These are phyloP conservation scores for Julus scandinavius DNA, from an alignment of 2,888 invertebrate species.

Conservation along the genomic window DNA sequence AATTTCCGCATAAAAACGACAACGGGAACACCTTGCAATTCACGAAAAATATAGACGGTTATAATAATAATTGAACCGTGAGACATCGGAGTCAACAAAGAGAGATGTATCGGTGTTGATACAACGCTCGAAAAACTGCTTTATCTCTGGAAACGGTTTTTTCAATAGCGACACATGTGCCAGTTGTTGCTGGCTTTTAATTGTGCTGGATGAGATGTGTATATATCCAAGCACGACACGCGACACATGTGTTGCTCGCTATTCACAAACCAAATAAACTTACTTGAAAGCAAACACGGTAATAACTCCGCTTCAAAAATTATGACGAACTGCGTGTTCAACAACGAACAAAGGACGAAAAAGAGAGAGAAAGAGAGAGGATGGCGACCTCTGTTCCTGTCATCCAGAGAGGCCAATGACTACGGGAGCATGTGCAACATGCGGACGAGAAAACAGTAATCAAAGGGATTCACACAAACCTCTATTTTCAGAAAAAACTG, in stretches of 20 bases:
- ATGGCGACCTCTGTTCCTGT: slow-evolving; percentile 4
- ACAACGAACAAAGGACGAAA: neutral
- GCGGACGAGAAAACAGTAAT: neutral
- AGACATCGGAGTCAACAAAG: neutral
- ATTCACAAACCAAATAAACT: slow-evolving; percentile 15
- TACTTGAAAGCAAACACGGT: neutral
- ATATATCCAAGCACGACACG: neutral
- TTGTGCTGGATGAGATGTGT: neutral
- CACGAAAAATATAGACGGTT: neutral
- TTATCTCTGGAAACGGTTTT: neutral
- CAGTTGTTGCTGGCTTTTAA: neutral
- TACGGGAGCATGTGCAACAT: neutral
- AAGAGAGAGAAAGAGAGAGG: neutral
- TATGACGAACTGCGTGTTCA: neutral
- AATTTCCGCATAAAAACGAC: slow-evolving; percentile 25
- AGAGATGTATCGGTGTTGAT: neutral
- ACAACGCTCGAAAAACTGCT: slow-evolving; percentile 7
- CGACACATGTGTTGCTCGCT: neutral
- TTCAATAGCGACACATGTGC: slow-evolving; percentile 26
- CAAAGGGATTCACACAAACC: neutral
- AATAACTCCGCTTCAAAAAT: neutral
- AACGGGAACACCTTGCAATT: neutral
- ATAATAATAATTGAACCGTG: slow-evolving; percentile 4
- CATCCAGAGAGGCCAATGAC: neutral
- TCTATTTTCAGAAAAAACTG: too few species aligned